Base-by-base conservation (phyloP, 2,888 invertebrate genomes). In the Nymphalis urticae region DNA sequence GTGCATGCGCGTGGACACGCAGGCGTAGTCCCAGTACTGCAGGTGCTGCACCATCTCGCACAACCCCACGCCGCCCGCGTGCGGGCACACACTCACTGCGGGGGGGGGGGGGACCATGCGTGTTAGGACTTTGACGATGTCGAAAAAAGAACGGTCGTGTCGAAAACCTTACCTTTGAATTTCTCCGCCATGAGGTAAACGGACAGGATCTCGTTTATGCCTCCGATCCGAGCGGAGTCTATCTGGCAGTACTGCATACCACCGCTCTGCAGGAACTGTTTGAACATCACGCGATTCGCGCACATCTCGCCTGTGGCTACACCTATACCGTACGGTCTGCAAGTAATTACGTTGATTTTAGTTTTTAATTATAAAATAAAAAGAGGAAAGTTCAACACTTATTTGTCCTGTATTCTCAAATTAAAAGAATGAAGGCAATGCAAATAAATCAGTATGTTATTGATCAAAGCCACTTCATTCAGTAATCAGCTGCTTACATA, bases 11-110 rank as follows among this genome's bases (percentile, higher is more conserved):
- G 94, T 95, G 13, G 96, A 95, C 27, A 97, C 85, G 64, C 95
- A 94, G 4, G 96, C 94, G 87, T 94, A 98, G 87, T 98, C 97
- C 96, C 97, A 98, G 89, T 96, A 95, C 86, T 97, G 97, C 58
- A 98, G 91, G 88, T 98, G 98, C 78, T 98, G 98, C 2, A 98
- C 97, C 95, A 98, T 96, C 92, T 98, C 98, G 81, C 98, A 98
- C 4, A 98, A 93, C 3, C 98, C 98, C 13, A 98, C 96, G 9
- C 98, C 98, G n/a, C 98, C 98, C 70, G 97, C 98, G 90, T 98
- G 98, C 0, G 98, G 98, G 83, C 97, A 98, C 1, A 98, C 97
- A 80, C 97, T 97, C 19, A 98, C 97, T 97, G 54, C 24, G 21
- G 9, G 24, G 21, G 27, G 21, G 19, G 50, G 10, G 9, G 50